Conservation (phyloP, 2,113 vertebrate species). For the Fregata magnificens region DNA sequence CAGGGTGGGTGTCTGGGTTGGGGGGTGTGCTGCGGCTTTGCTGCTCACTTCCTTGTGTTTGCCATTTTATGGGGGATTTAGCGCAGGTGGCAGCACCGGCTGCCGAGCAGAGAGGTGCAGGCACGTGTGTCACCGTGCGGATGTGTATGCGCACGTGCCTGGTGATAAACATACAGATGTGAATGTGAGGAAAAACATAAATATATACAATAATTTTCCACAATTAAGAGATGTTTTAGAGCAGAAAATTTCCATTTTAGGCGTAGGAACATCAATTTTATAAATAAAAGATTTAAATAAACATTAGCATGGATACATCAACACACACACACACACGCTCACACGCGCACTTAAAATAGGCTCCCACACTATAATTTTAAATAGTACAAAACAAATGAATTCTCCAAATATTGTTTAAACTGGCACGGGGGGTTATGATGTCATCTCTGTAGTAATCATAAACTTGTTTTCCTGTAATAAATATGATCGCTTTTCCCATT, state of each 20-base stretch:
- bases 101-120: background rate
- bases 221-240: slow-evolving; percentile 34
- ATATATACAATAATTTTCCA: background rate
- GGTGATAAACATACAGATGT: background rate
- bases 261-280: slow-evolving; percentile 39
- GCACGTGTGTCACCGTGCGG: rapidly evolving
- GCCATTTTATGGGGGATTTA: background rate
- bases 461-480: slow-evolving; percentile 65
- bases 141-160: background rate
- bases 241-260: slow-evolving; percentile 64
- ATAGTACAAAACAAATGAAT: slow-evolving; percentile 66
- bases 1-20: background rate
- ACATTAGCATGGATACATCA: slow-evolving; percentile 30
- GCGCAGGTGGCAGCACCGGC: background rate
- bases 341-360: slow-evolving; percentile 22
- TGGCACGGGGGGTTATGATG: slow-evolving; percentile 48
- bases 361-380: slow-evolving; percentile 62
- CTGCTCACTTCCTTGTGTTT: background rate
- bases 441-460: slow-evolving; percentile 53
- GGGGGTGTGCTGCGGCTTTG: background rate
- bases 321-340: background rate
- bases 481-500: slow-evolving; percentile 52
- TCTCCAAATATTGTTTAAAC: slow-evolving; percentile 68
- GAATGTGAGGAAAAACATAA: background rate
- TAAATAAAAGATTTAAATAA: slow-evolving; percentile 63